Evolutionary conservation across 2,888 invertebrate species (phyloP), one percentile per base, ranked within the genome.

Genomic region (Ecliptopera silaceata): DNA sequence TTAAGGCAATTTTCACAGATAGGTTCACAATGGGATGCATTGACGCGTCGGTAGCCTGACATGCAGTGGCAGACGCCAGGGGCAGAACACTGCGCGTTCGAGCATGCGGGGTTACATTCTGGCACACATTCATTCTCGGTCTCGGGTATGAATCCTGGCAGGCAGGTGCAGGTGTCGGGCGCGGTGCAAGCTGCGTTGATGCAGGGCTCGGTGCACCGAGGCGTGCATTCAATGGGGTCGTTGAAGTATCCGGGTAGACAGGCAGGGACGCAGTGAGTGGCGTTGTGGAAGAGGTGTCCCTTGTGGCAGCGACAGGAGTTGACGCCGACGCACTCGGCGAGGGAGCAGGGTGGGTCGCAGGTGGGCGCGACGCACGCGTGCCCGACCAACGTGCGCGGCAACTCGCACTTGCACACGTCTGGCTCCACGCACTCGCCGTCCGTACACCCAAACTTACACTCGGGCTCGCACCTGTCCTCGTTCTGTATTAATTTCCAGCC

Each of bases 1-100:
- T 93, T 92, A 0, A 81, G 70, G 46, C 93, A 93, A 0, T 45
- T 39, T 2, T 72, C 65, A 59, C 93, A 93, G n/a, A 71, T 58
- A 0, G 80, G 77, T 51, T 70, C 66, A 31, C 83, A 83, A 5
- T 49, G 56, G 0, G 65, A 68, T 13, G 62, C 61, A 31, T 77
- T 74, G 41, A 60, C 56, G 2, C 45, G 56, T 15, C 13, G 47
- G 48, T 75, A 83, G 1, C 84, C 85, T 6, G 69, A 61, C 11
- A 66, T 26, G 56, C 86, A 86, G 5, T 65, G 55, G 54, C 86
- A 86, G 1, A 48, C 60, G 20, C 82, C 70, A 0, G 83, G 83
- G 0, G 67, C 74, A 0, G 68, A 53, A 20, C 86, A 87, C 0
- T 46, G 63, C 2, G 79, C 75, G 34, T 78, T 74, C 18, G 64